Evolutionary conservation across 2,888 invertebrate species (phyloP).

Genomic region (Drosophila fulvimacula): DNA sequence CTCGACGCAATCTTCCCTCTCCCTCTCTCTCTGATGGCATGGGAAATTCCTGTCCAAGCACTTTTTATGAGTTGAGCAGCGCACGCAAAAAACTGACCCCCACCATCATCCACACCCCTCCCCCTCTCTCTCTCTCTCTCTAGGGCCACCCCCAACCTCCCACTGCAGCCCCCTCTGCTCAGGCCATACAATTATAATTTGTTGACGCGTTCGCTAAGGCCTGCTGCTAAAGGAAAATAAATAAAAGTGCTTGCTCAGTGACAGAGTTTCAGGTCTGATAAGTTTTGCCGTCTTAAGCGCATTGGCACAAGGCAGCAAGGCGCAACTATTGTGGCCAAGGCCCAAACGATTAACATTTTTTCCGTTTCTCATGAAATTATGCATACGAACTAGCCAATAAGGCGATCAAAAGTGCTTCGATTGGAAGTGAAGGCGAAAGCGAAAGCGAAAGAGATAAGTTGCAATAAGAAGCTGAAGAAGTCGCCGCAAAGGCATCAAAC

Average conservation of each 20-base stretch:
- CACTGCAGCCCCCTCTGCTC: neutral
- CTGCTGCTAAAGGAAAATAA: constrained; percentile 7
- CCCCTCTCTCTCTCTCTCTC: too few relatives aligned
- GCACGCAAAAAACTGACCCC: constrained; percentile 53
- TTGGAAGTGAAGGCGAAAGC: constrained; percentile 3
- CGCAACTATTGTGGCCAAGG: constrained; percentile 29
- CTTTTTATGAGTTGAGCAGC: constrained; percentile 48
- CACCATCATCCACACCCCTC: neutral
- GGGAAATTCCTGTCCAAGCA: constrained; percentile 19
- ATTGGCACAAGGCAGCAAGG: neutral
- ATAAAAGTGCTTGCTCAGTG: constrained; percentile 27
- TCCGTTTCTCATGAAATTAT: constrained; percentile 43
- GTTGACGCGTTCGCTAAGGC: constrained; percentile 50
- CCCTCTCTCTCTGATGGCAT: neutral
- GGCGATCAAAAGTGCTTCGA: constrained; percentile 14
- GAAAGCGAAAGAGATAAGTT: constrained; percentile 8
- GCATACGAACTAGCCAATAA: constrained; percentile 13
- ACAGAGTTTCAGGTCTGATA: constrained; percentile 22
- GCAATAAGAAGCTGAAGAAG: constrained; percentile 1
- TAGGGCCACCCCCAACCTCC: neutral
- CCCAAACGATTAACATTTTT: constrained; percentile 46
- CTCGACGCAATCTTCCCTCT: neutral
- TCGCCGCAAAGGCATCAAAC: neutral
- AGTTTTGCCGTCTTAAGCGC: constrained; percentile 4
- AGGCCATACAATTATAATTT: constrained; percentile 59